These are phyloP conservation scores for Drosophila truncata DNA, from an alignment of 1,140 invertebrate genomes.

Conservation along the genomic window DNA sequence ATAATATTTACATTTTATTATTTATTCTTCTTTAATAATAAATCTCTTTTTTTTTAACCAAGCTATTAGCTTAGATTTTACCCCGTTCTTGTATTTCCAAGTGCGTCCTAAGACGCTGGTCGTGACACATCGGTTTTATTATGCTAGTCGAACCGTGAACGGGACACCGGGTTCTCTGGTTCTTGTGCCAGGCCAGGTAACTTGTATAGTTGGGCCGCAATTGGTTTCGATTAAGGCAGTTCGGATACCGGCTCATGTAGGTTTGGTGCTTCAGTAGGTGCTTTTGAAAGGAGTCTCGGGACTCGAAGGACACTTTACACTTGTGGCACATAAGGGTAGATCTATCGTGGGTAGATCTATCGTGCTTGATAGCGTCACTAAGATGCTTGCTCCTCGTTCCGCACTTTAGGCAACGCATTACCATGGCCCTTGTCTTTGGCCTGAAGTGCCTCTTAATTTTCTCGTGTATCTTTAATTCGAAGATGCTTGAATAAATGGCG, in stretches of 20 bases:
- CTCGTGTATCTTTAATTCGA: neutral
- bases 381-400: neutral
- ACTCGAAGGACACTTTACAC: neutral
- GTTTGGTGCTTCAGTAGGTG: neutral
- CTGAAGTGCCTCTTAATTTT: neutral
- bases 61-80: neutral
- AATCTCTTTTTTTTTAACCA: too few species aligned
- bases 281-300: neutral
- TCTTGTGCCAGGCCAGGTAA: neutral
- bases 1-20: neutral
- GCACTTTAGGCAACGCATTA: constrained; percentile 18
- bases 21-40: too few species aligned
- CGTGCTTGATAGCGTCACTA: constrained; percentile 13
- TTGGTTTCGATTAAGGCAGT: neutral
- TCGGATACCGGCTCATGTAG: neutral
- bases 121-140: neutral
- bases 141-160: neutral
- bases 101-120: neutral
- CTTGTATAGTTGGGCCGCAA: neutral
- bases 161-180: neutral
- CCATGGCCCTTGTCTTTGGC: constrained; percentile 3
- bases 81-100: neutral
- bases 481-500: neutral
- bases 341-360: neutral
- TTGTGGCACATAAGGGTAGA: neutral